These are phyloP conservation scores for Cardiocondyla obscurior DNA, from an alignment of 1,140 invertebrate genomes.

Conservation along the genomic window DNA sequence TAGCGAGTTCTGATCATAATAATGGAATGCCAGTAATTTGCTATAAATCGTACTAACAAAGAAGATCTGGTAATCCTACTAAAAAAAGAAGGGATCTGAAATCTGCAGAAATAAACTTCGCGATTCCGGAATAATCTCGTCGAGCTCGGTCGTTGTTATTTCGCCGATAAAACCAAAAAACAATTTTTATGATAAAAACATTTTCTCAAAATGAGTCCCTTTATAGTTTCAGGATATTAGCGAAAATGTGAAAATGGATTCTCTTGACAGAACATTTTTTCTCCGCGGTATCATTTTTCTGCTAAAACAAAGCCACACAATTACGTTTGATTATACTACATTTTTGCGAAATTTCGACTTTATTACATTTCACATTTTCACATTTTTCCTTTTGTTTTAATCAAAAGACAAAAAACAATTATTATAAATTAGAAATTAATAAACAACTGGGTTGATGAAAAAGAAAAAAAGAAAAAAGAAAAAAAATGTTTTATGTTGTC, in stretches of 20 bases:
- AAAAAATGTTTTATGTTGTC: no score
- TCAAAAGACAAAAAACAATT: neutral
- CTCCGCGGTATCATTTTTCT: neutral
- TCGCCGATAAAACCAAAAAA: neutral
- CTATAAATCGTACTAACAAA: neutral
- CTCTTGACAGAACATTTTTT: neutral
- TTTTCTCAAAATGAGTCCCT: neutral
- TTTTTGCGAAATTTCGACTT: neutral
- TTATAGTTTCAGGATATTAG: neutral
- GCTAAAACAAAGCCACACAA: neutral
- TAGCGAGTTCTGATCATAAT: neutral
- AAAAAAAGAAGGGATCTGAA: neutral
- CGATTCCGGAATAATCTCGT: neutral
- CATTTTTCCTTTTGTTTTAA: neutral
- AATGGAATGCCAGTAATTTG: constrained; percentile 1
- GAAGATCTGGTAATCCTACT: neutral
- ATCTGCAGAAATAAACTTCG: neutral
- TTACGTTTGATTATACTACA: neutral
- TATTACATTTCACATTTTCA: neutral
- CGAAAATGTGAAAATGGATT: neutral
- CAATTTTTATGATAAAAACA: neutral
- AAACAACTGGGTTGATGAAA: neutral
- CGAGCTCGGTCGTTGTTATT: neutral
- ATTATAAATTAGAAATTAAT: neutral
- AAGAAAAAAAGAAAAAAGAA: no score